Base-by-base conservation (phyloP, 2,888 invertebrate species). In the Lamellibrachia satsuma region DNA sequence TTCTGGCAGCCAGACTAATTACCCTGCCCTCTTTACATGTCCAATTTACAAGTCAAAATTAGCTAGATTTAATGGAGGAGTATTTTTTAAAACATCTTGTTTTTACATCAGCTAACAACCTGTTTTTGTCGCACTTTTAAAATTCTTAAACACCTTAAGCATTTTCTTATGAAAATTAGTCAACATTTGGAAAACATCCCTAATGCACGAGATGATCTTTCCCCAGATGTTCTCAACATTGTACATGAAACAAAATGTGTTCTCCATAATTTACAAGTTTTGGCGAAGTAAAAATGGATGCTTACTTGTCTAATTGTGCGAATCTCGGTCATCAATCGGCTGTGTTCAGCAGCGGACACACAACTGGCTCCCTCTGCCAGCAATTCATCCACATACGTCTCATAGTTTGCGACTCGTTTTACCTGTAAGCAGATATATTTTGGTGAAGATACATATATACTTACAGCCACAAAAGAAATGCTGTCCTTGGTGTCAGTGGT, bases 291-390 rank as follows among this genome's bases (percentile, higher is more conserved):
- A 15, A 75, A 22, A 75, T 9, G 9, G 9, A 55, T 7, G 8
- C 75, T 75, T 75, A 75, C 75, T 75, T 75, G 75, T 75, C 75
- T 75, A 75, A 75, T 75, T 75, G 22, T 75, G 75, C 75, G 75
- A 75, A 75, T 75, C 75, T 75, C 75, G 15, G 75, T 75, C 75
- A 75, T 75, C 75, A 75, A 75, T 6, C 75, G 75, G 22, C 75
- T 75, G 75, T 75, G 75, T n/a, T 75, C 75, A 22, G 75, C n/a
- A 2, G 75, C 75, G 22, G 75, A 75, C 75, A 75, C 75, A 75
- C 75, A 75, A n/a, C n/a, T n/a, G 22, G 75, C 75, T 2, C 75
- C 75, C 75, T 75, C 75, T 75, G 75, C 75, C 75, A 75, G 75
- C 75, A 75, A n/a, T 75, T 75, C 75, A 22, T 75, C 75, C 75